Base-by-base conservation (phyloP, 92 coral and sea anemone genomes). In the Parazoanthus darwini region DNA sequence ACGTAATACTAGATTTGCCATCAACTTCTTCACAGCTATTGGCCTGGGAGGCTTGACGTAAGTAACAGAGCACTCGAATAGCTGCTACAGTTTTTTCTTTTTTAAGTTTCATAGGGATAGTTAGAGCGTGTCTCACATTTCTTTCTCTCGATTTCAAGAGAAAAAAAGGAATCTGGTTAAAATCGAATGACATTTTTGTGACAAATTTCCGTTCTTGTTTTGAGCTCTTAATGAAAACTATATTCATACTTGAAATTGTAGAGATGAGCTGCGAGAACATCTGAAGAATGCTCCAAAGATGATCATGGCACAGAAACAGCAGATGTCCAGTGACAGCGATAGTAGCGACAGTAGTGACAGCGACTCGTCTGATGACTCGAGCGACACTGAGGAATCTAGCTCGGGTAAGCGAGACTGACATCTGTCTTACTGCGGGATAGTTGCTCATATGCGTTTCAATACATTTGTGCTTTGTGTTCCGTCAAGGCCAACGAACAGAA, bases 31-130 rank as follows among this genome's bases (percentile, higher is more conserved):
- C 92, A 97, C 99, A 9, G 94, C 99, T 23, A 93, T 97, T 90
- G 99, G 99, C 33, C 94, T 97, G 71, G 99, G 99, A 66, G 99
- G 99, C 25, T 95, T 97, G 71, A 97, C 99, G 98, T 97, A 93
- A 91, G 99, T 95, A 72, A 6, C 10, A 25, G 20, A 4, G 36
- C 42, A 20, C 33, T 66, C 0, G 1, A 11, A 29, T 1, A 78
- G 7, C 54, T 43, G 23, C 65, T 20, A 18, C 1, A 58, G 58
- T 39, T 63, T 63, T 22, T 63, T 63, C 22, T 26, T 26, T 23
- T 22, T 63, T 5, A 6, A 63, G 20, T 0, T 58, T 58, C 22
- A 58, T 48, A 8, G 15, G 16, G 1, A 1, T 20, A 1, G 5
- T 6, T 1, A 14, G 66, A 58, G 9, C 18, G 70, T 58, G 3